Evolutionary conservation across 2,888 invertebrate genomes (phyloP).

Genomic region (Lepidonotus clava): DNA sequence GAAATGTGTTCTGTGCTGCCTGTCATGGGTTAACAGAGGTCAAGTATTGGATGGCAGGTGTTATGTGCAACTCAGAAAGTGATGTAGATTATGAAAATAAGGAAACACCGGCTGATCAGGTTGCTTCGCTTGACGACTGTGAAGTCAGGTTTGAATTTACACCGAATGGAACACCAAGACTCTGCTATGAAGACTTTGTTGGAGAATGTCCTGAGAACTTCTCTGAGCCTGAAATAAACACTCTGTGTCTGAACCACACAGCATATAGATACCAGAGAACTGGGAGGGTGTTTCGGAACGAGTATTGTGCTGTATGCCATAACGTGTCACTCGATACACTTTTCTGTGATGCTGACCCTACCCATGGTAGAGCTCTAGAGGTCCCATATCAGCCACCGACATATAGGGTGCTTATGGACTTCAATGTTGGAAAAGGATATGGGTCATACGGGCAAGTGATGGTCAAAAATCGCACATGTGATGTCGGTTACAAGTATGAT

Average conservation of each 20-base stretch:
- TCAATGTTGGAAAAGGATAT: constrained; percentile 6
- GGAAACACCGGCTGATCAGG: background rate
- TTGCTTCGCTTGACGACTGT: background rate
- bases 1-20: constrained; percentile 3
- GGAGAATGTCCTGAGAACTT: background rate
- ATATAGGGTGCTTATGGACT: constrained; percentile 2
- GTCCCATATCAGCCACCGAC: too few relatives aligned
- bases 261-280: background rate
- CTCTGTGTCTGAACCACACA: constrained; percentile 1
- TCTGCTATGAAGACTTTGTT: background rate
- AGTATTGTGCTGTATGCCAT: constrained; percentile 46
- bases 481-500: constrained; percentile 61
- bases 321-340: background rate
- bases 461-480: constrained; percentile 47
- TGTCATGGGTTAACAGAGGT: background rate
- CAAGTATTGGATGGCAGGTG: background rate
- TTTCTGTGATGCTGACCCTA: too few relatives aligned
- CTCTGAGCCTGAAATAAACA: background rate
- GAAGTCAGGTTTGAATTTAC: background rate
- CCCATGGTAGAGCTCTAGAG: too few relatives aligned
- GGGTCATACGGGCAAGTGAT: background rate
- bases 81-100: too few relatives aligned
- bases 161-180: background rate
- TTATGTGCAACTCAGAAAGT: background rate
- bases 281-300: too few relatives aligned